These are phyloP conservation scores for Notocelia uddmanniana DNA, from an alignment of 2,888 invertebrate genomes.

Conservation along the genomic window DNA sequence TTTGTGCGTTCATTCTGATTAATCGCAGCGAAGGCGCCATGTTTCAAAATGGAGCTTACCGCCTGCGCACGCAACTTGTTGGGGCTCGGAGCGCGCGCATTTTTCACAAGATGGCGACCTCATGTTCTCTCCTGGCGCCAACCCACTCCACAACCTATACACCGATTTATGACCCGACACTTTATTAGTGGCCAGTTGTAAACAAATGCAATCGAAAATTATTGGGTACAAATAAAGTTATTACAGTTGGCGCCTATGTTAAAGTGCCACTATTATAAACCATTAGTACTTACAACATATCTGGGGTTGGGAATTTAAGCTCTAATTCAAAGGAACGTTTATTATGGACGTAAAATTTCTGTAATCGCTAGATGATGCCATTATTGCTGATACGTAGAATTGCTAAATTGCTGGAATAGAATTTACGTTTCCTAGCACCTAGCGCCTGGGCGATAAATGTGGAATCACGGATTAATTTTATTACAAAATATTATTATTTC, in stretches of 20 bases:
- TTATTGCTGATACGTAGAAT: slow-evolving; percentile 25
- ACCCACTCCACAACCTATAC: slow-evolving; percentile 64
- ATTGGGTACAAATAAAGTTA: slow-evolving; percentile 60
- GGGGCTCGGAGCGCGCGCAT: slow-evolving; percentile 58
- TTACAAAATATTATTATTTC: neutral
- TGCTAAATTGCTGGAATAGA: slow-evolving; percentile 23
- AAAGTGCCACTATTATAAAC: slow-evolving; percentile 22
- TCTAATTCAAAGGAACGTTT: slow-evolving; percentile 41
- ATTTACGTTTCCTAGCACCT: slow-evolving; percentile 8
- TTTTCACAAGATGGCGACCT: slow-evolving; percentile 68
- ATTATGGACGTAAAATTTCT: slow-evolving; percentile 33
- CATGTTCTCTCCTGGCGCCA: slow-evolving; percentile 64
- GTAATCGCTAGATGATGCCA: slow-evolving; percentile 6
- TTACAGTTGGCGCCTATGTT: slow-evolving; percentile 48
- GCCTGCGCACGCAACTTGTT: slow-evolving; percentile 59
- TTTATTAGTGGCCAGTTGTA: slow-evolving; percentile 57
- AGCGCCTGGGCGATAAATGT: neutral
- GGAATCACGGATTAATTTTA: neutral
- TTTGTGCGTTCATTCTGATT: slow-evolving; percentile 57
- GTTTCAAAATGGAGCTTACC: slow-evolving; percentile 59
- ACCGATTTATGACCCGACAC: slow-evolving; percentile 64
- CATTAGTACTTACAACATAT: slow-evolving; percentile 25
- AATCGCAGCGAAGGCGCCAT: slow-evolving; percentile 60
- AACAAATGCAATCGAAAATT: slow-evolving; percentile 54
- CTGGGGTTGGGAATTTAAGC: slow-evolving; percentile 18